A percentile compares a stretch with the other conserved stretches of the same genome.
phyloP scores from a whole-genome alignment of 2,113 vertebrate species.

The Platycercus adscitus region DNA sequence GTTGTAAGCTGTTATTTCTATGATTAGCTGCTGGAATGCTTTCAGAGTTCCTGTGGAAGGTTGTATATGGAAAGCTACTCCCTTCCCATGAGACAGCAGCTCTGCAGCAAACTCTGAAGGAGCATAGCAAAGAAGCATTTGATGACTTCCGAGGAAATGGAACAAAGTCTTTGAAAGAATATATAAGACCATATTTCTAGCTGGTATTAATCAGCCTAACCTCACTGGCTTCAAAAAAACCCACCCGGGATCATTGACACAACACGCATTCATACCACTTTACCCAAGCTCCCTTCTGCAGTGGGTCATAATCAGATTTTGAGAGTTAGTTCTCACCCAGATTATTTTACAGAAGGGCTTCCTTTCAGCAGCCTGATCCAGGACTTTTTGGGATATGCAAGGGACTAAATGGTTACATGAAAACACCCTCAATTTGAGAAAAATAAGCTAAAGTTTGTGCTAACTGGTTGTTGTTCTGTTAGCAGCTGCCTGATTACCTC shows the following conservation, averaged over 20 bases:
- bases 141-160: neutral
- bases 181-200: neutral
- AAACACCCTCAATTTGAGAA: neutral
- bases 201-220: neutral
- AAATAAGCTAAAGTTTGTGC: neutral
- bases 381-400: neutral
- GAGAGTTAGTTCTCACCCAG: neutral
- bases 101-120: conserved; percentile 79
- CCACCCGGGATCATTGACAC: neutral
- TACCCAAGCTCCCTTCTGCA: neutral
- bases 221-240: neutral
- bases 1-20: no score
- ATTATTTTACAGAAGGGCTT: neutral
- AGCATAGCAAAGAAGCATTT: neutral
- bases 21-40: no score
- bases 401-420: neutral
- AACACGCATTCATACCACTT: neutral
- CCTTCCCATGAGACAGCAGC: conserved; percentile 85
- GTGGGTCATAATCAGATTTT: neutral
- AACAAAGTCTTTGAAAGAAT: neutral
- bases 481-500: conserved; percentile 15
- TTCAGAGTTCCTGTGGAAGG: no score
- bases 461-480: neutral
- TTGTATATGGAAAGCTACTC: conserved; percentile 87
- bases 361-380: neutral